phyloP scores from a whole-genome alignment of 2,888 invertebrate species.

The Heteromyza rotundicornis region DNA sequence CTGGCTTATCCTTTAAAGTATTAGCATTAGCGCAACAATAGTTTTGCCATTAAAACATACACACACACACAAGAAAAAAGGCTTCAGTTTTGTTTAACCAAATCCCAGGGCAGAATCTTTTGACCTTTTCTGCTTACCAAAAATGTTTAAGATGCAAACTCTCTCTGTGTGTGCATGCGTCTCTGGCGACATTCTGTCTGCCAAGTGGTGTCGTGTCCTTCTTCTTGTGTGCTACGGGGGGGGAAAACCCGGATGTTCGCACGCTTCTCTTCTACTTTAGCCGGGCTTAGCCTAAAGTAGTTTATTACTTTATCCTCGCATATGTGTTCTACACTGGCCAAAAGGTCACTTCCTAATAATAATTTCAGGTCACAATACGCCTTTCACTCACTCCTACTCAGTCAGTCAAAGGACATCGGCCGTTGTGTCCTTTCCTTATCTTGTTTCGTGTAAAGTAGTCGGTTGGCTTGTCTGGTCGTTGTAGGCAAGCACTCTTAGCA shows the following conservation, averaged over 20 bases:
- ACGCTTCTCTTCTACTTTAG: not conserved
- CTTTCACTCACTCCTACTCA: constrained; percentile 47
- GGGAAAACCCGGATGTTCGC: constrained; percentile 18
- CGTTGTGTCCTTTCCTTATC: not conserved
- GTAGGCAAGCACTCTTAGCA: not conserved
- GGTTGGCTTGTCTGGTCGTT: not conserved
- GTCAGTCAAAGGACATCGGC: not conserved
- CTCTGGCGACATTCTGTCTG: not conserved
- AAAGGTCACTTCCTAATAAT: constrained; percentile 48
- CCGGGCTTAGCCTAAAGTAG: not conserved
- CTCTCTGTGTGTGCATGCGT: too few relatives aligned
- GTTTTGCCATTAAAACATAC: too few relatives aligned
- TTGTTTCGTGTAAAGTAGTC: not conserved
- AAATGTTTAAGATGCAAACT: too few relatives aligned
- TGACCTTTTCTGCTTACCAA: too few relatives aligned
- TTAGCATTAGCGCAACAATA: constrained; percentile 47
- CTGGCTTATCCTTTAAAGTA: constrained; percentile 25
- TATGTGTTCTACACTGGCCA: not conserved
- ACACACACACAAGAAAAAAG: too few relatives aligned
- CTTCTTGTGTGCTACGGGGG: not conserved
- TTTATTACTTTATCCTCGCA: not conserved
- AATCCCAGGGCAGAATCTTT: too few relatives aligned
- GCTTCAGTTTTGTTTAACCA: too few relatives aligned
- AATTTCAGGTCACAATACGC: constrained; percentile 49
- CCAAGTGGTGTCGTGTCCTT: not conserved